Base-by-base conservation (phyloP, 1,140 invertebrate species). In the Pygmarrhopalites habei region DNA sequence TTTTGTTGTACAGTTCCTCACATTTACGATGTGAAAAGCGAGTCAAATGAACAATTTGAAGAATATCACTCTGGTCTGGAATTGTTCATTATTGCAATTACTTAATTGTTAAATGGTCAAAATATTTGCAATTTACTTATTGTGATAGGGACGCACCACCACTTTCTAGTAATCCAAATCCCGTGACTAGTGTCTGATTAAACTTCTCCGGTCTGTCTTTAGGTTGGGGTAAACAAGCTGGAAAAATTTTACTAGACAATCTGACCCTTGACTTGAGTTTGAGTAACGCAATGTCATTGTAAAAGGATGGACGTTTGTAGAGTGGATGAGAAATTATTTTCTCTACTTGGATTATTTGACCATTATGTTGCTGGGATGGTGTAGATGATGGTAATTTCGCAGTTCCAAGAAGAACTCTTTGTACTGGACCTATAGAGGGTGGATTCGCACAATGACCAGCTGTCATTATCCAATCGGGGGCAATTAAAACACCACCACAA, bases 271-370 rank as follows among this genome's bases (percentile, higher is more conserved):
- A 1, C 4, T n/a, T 3, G 17, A 66, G 30, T 26, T 43, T 39
- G 12, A 66, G 29, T 17, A 66, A 43, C 15, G 65, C 65, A 44
- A 66, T 47, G 41, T 66, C 64, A 55, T 66, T 56, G 32, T 63
- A 66, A 1, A 14, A 21, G 17, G 43, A 49, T 1, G 26, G 23
- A 12, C n/a, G 3, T 5, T 29, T 3, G 28, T 66, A 62, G 15
- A 47, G 14, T 5, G 64, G 64, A 46, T 66, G 64, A 3, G 35
- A n/a, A 12, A 60, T 51, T 25, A 12, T 14, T 23, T 49, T 10
- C n/a, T 41, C 39, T 12, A 41, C 39, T n/a, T n/a, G n/a, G n/a
- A n/a, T n/a, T n/a, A n/a, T 28, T 29, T 35, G 52, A 21, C 15
- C 1, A 39, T 17, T 12, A 19, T 35, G 19, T 19, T 21, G 1